phyloP scores from a whole-genome alignment of 1,140 invertebrate species.

The Trichonephila clavipes region DNA sequence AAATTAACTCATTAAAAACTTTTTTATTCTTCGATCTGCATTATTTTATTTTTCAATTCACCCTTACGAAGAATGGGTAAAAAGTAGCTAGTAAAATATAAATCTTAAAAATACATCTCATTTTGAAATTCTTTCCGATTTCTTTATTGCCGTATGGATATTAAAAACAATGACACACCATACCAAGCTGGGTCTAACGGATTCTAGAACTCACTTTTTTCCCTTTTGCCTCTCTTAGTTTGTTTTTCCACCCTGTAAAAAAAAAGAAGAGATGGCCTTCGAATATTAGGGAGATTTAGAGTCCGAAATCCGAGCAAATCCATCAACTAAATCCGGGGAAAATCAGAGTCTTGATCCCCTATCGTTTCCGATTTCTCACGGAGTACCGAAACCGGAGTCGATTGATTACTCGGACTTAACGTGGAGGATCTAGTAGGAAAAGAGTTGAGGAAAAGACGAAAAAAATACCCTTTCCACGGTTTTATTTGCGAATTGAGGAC shows the following conservation, averaged over 20 bases:
- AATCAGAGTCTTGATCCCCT: constrained; percentile 66
- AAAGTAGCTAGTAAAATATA: too few relatives aligned
- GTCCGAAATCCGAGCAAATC: constrained; percentile 62
- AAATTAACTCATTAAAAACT: too few relatives aligned
- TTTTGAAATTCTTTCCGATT: too few relatives aligned
- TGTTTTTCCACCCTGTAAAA: background rate
- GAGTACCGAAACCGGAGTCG: constrained; percentile 37
- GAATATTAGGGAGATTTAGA: constrained; percentile 63
- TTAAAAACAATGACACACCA: too few relatives aligned
- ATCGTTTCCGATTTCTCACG: constrained; percentile 72
- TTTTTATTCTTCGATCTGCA: too few relatives aligned
- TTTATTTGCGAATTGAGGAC: constrained; percentile 29
- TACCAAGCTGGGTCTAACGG: too few relatives aligned
- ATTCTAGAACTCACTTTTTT: background rate
- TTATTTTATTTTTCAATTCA: too few relatives aligned
- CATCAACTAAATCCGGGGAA: constrained; percentile 70
- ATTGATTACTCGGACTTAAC: constrained; percentile 69
- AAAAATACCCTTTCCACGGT: background rate
- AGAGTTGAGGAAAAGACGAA: background rate
- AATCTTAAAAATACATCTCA: too few relatives aligned
- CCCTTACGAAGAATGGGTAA: too few relatives aligned
- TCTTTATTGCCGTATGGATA: too few relatives aligned
- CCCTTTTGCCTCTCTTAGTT: background rate
- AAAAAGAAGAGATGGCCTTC: constrained; percentile 1
- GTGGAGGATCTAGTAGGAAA: background rate